Conservation (phyloP, 2,113 vertebrate genomes). For the Prionailurus viverrinus region DNA sequence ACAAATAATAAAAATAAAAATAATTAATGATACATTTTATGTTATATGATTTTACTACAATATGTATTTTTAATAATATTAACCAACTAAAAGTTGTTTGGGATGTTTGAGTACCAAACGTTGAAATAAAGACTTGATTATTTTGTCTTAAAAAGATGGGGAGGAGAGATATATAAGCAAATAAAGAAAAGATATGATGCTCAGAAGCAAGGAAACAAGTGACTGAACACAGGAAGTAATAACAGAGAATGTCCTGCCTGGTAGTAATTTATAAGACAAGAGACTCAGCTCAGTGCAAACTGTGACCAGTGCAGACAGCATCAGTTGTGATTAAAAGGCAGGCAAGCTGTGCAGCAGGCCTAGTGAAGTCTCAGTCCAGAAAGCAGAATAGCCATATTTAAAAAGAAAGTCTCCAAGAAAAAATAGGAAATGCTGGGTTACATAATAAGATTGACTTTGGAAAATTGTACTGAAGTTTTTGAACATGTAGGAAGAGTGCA, state of each 20-base stretch:
- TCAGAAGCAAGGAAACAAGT: background rate
- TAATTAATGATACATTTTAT: too few relatives aligned
- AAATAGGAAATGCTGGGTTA: background rate
- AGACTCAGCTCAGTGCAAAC: background rate
- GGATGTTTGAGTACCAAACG: background rate
- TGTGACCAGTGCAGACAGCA: rapidly evolving
- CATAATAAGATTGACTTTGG: background rate
- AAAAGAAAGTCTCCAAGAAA: background rate
- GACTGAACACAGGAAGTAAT: background rate
- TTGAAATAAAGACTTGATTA: background rate
- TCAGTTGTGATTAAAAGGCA: background rate
- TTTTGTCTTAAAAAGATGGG: background rate
- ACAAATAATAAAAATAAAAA: too few relatives aligned
- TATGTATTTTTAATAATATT: background rate
- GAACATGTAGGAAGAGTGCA: background rate
- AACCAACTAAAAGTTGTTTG: background rate
- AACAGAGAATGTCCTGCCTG: background rate
- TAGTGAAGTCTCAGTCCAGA: background rate
- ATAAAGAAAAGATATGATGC: background rate
- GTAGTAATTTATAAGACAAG: background rate
- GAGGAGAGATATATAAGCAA: background rate
- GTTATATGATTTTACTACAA: background rate
- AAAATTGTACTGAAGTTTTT: background rate
- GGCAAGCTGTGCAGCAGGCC: background rate
- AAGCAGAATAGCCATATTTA: background rate